Percentiles rank a stretch among this genome's conserved stretches.
phyloP scores from a whole-genome alignment of 2,888 invertebrate species.

The Catocala fraxini region DNA sequence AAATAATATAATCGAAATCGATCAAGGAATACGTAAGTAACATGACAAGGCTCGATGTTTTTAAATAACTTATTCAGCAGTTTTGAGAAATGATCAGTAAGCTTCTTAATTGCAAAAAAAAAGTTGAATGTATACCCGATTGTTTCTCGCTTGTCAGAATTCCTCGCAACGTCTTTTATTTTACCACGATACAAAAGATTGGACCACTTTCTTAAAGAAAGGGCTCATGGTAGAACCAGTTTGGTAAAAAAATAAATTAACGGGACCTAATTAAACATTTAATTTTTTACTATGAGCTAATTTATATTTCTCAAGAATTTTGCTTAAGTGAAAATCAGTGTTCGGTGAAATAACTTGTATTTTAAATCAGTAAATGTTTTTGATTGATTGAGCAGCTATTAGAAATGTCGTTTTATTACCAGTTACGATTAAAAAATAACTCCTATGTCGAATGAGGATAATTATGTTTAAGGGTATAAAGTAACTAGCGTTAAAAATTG shows the following conservation, averaged over 20 bases:
- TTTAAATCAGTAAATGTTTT: no score
- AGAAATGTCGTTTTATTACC: no score
- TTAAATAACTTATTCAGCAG: slow-evolving; percentile 41
- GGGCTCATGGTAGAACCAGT: slow-evolving; percentile 61
- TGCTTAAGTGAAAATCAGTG: slow-evolving; percentile 25
- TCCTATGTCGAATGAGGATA: no score
- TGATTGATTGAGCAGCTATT: no score
- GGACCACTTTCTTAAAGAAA: slow-evolving; percentile 62
- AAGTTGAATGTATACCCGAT: slow-evolving; percentile 41
- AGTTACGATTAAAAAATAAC: no score
- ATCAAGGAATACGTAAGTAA: slow-evolving; percentile 9
- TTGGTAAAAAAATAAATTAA: slow-evolving; percentile 61
- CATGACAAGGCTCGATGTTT: slow-evolving; percentile 21
- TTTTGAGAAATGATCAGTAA: slow-evolving; percentile 45
- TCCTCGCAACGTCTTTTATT: slow-evolving; percentile 59
- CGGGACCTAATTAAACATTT: slow-evolving; percentile 60
- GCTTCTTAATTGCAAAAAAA: slow-evolving; percentile 56
- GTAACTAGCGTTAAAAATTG: no score
- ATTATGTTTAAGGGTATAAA: no score
- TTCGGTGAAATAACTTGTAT: neutral
- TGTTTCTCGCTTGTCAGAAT: slow-evolving; percentile 59
- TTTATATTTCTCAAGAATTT: slow-evolving; percentile 45
- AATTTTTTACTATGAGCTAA: slow-evolving; percentile 52
- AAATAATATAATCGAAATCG: neutral
- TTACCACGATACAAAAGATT: slow-evolving; percentile 60